These are phyloP conservation scores for Selene dorsalis DNA, from an alignment of 2,797 vertebrate species.

Conservation along the genomic window DNA sequence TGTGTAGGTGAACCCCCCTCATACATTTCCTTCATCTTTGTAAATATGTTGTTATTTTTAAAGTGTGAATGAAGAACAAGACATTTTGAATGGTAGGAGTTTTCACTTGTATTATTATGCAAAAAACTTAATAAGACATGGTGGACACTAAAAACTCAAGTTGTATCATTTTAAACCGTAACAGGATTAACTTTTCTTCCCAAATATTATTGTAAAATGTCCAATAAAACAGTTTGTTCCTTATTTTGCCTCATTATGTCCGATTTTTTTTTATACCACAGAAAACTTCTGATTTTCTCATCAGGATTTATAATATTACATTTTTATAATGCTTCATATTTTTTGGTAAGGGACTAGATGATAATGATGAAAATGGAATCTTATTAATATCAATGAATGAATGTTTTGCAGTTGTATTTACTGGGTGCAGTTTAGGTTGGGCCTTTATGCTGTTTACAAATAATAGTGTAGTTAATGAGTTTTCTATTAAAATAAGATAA, in stretches of 20 bases:
- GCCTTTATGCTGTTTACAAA: background rate
- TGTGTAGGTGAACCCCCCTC: slow-evolving; percentile 93
- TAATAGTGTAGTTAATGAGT: background rate
- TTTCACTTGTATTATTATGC: slow-evolving; percentile 90
- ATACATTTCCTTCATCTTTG: slow-evolving; percentile 87
- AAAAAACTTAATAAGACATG: slow-evolving; percentile 84
- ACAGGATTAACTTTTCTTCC: slow-evolving; percentile 67
- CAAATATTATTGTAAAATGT: slow-evolving; percentile 84
- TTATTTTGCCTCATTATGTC: slow-evolving; percentile 53
- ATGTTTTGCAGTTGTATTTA: background rate
- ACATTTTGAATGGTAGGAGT: slow-evolving; percentile 86
- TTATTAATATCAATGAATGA: background rate
- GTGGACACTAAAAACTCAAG: slow-evolving; percentile 82
- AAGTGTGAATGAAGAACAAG: slow-evolving; percentile 89
- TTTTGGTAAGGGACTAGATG: no score
- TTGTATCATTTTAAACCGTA: slow-evolving; percentile 83
- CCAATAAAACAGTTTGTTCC: slow-evolving; percentile 83
- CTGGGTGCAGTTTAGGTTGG: no score
- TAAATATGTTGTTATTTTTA: slow-evolving; percentile 96
- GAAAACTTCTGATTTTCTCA: background rate
- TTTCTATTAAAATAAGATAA: background rate
- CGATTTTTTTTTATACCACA: background rate
- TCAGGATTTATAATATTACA: background rate
- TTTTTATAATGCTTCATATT: background rate
- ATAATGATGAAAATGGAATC: no score